A percentile compares a stretch with the other conserved stretches of the same genome.
These are phyloP conservation scores for Thymelicus acteon DNA, from an alignment of 2,888 invertebrate genomes.

Conservation along the genomic window DNA sequence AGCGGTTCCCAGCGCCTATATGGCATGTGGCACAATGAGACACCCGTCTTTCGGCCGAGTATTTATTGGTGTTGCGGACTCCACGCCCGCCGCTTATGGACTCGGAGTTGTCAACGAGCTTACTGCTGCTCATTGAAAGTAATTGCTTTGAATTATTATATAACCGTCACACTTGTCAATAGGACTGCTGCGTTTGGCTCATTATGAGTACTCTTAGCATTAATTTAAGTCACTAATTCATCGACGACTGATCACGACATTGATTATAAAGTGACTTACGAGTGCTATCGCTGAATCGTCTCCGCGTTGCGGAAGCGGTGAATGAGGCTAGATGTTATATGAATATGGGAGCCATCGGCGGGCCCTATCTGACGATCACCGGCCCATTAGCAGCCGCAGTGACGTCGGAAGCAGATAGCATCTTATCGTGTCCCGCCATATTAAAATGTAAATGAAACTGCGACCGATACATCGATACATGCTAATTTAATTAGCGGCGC, in stretches of 20 bases:
- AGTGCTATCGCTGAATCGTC: not conserved
- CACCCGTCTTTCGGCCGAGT: conserved; percentile 11
- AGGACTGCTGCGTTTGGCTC: too few species aligned
- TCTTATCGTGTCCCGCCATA: conserved; percentile 46
- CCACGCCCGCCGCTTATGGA: conserved; percentile 12
- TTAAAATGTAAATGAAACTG: conserved; percentile 48
- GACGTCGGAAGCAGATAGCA: conserved; percentile 46
- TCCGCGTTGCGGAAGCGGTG: not conserved
- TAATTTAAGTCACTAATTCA: too few species aligned
- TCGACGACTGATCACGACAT: not conserved
- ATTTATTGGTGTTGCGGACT: conserved; percentile 15
- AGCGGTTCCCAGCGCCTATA: conserved; percentile 11
- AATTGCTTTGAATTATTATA: too few species aligned
- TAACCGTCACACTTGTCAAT: too few species aligned
- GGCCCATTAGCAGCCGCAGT: conserved; percentile 44
- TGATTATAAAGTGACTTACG: not conserved
- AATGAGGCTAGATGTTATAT: conserved; percentile 13
- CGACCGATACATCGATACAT: conserved; percentile 29
- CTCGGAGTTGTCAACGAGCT: not conserved
- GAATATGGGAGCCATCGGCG: conserved; percentile 19
- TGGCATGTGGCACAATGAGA: conserved; percentile 20
- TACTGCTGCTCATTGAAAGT: too few species aligned
- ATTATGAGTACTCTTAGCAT: too few species aligned
- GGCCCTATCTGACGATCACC: conserved; percentile 34
- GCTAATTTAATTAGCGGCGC: conserved; percentile 30